Evolutionary conservation across 2,888 invertebrate genomes (phyloP), one percentile per base, ranked within the genome.

Genomic region (Ellobium chinense): DNA sequence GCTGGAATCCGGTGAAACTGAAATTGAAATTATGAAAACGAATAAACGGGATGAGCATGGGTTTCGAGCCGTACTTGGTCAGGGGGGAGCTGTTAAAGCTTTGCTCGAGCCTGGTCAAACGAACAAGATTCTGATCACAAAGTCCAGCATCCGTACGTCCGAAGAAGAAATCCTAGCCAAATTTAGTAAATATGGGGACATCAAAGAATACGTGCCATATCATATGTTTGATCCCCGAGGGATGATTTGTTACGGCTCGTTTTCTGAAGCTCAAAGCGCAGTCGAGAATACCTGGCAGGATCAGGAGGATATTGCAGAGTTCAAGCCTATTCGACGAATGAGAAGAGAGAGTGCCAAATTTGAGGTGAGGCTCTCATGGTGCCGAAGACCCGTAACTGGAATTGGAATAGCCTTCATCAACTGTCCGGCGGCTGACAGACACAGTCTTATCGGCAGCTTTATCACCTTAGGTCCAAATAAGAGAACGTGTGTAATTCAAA

Each of bases 81-180:
- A 76, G n/a, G 89, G 89, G 3, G 88, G 85, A 31, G 69, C 75
- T 36, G 84, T 86, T 7, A 72, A 72, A n/a, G 82, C 84, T 14
- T 58, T 91, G 7, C 82, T 89, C 29, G 86, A 87, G 85, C 87
- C 88, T 37, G 46, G 85, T 36, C 83, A 90, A 62, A 88, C 82
- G 76, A 84, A 86, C 58, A 81, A 85, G 29, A 78, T 88, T 27
- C 81, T 85, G 31, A 82, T 89, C 37, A 84, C 74, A 7, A 80
- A 77, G 27, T 79, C 83, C 9, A 75, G 36, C 24, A 36, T 63
- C 18, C 24, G 36, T 12, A 68, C 81, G 0, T 82, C 80, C 5
- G 79, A 81, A 58, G 72, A 70, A 34, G 68, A 39, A 5, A 72
- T 85, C 5, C 29, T 56, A 46, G 39, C 46, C 27, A 84, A 82